A percentile compares a stretch with the other conserved stretches of the same genome.
phyloP scores from a whole-genome alignment of 2,113 vertebrate species.

The Ophthalmolycus amberensis region DNA sequence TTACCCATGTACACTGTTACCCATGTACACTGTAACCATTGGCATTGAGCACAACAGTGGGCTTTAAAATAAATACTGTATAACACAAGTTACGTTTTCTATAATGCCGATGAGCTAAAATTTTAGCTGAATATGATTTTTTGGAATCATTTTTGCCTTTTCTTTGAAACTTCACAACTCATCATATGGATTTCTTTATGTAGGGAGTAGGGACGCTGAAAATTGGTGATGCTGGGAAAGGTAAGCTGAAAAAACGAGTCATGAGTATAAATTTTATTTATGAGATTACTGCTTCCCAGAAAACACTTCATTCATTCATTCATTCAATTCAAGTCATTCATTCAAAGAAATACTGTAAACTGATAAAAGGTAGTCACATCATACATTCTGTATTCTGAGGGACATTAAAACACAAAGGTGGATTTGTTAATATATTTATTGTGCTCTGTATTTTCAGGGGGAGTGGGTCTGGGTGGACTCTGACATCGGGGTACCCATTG shows the following conservation, averaged over 20 bases:
- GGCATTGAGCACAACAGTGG: background rate
- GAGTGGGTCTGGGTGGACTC: conserved; percentile 93
- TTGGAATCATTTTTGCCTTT: background rate
- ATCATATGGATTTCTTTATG: conserved; percentile 21
- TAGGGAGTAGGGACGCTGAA: conserved; percentile 28
- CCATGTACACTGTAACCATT: background rate
- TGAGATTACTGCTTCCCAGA: background rate
- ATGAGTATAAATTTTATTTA: background rate
- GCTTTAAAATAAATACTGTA: background rate
- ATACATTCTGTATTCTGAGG: background rate
- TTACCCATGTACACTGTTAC: accelerated
- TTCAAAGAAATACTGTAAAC: background rate
- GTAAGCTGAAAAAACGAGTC: conserved; percentile 38
- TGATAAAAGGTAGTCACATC: background rate
- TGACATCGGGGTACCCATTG: conserved; percentile 84
- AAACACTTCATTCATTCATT: background rate
- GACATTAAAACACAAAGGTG: background rate
- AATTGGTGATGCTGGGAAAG: conserved; percentile 67
- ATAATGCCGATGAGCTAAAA: background rate
- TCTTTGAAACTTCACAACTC: background rate
- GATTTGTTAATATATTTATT: background rate
- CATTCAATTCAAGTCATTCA: background rate
- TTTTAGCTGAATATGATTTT: background rate
- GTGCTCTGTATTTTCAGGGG: conserved; percentile 82
- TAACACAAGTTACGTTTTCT: background rate